Conservation (phyloP, 2,113 vertebrate genomes). For the Stomatorhinus ivindoensis region DNA sequence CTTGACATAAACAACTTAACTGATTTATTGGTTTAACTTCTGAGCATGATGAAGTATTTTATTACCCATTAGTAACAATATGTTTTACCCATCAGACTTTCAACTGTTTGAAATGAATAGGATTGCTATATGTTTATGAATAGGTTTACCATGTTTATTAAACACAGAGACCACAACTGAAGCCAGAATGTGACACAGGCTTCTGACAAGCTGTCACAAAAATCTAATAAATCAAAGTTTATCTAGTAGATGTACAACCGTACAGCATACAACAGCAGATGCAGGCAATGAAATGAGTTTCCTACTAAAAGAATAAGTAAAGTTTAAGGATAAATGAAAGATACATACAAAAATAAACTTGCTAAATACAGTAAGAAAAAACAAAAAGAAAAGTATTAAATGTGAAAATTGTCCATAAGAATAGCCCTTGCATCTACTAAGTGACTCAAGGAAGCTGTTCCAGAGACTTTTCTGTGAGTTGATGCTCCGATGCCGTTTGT, state of each 20-base stretch:
- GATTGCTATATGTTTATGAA: not conserved
- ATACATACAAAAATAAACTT: not conserved
- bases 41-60: not conserved
- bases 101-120: not conserved
- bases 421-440: not conserved
- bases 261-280: not conserved
- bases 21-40: not conserved
- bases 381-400: not conserved
- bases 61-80: not conserved
- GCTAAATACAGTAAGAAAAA: not conserved
- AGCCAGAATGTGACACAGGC: not conserved
- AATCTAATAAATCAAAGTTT: not conserved
- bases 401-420: not conserved
- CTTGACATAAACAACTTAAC: not conserved
- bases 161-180: not conserved
- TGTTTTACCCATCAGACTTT: not conserved
- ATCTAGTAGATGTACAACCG: not conserved
- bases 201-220: not conserved
- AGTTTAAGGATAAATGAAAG: not conserved
- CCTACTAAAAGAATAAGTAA: not conserved
- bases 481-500: not conserved
- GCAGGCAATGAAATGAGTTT: not conserved
- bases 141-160: not conserved
- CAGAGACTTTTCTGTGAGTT: not conserved
- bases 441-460: not conserved